phyloP scores from a whole-genome alignment of 2,797 vertebrate genomes.

The Smutsia gigantea region DNA sequence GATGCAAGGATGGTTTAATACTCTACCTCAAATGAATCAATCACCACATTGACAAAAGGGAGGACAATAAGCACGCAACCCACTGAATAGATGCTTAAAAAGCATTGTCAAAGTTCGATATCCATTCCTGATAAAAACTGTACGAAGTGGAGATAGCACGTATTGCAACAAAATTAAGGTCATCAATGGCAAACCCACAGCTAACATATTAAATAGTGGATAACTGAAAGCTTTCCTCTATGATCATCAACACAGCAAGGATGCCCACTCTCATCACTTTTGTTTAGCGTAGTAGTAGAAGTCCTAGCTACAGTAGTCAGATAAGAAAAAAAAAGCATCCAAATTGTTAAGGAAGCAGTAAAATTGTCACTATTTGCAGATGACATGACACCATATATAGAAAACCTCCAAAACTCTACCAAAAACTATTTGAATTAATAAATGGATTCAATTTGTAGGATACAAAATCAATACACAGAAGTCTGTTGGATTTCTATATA shows the following conservation, averaged over 20 bases:
- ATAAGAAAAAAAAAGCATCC: not conserved
- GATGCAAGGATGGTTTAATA: not conserved
- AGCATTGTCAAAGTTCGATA: not conserved
- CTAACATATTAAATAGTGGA: not conserved
- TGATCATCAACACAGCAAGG: not conserved
- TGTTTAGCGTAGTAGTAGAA: not conserved
- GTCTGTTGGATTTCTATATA: not conserved
- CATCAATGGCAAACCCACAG: not conserved
- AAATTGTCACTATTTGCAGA: not conserved
- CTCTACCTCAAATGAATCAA: not conserved
- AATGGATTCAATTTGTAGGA: not conserved
- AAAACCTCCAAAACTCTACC: not conserved
- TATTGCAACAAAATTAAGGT: not conserved
- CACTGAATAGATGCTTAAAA: not conserved
- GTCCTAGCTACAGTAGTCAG: not conserved
- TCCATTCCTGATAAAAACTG: not conserved
- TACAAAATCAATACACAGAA: not conserved
- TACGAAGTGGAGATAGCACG: not conserved
- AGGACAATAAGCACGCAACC: not conserved
- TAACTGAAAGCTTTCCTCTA: not conserved
- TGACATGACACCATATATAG: not conserved
- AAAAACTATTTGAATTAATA: not conserved
- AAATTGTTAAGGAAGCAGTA: not conserved
- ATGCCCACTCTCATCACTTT: not conserved
- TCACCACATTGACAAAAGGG: not conserved